Evolutionary conservation across 2,888 invertebrate species (phyloP).

Genomic region (Carterocephalus palaemon): DNA sequence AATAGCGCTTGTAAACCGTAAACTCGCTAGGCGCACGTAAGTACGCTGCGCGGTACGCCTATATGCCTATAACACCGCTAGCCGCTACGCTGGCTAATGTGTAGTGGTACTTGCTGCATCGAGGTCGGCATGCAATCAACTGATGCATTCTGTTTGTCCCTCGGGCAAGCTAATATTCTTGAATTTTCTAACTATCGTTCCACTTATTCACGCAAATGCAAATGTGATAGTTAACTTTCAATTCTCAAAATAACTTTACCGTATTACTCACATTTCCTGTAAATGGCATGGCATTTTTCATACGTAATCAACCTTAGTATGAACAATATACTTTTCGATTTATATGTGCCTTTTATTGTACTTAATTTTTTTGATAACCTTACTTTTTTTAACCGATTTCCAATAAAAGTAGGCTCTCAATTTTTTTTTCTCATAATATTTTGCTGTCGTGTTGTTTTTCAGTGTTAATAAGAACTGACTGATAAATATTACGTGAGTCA

Average conservation of each 20-base stretch:
- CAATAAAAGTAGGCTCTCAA: too few relatives aligned
- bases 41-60: not conserved
- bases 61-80: too few relatives aligned
- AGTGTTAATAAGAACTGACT: too few relatives aligned
- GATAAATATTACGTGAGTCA: too few relatives aligned
- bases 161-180: conserved; percentile 21
- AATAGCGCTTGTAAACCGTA: conserved; percentile 5
- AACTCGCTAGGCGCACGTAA: not conserved
- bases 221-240: conserved; percentile 5
- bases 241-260: conserved; percentile 6
- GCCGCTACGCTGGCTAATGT: conserved; percentile 8
- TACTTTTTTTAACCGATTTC: too few relatives aligned
- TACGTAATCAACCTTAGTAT: not conserved
- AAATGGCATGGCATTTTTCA: not conserved
- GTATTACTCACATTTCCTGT: conserved; percentile 3
- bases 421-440: too few relatives aligned
- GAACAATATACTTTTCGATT: too few relatives aligned
- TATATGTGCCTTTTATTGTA: too few relatives aligned
- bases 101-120: conserved; percentile 22
- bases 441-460: too few relatives aligned
- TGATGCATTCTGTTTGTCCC: conserved; percentile 24
- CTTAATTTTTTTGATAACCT: too few relatives aligned
- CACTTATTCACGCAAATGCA: conserved; percentile 6
- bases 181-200: conserved; percentile 10
- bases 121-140: conserved; percentile 31